Conservation (phyloP, 2,888 invertebrate species). For the Holacanthella duospinosa region DNA sequence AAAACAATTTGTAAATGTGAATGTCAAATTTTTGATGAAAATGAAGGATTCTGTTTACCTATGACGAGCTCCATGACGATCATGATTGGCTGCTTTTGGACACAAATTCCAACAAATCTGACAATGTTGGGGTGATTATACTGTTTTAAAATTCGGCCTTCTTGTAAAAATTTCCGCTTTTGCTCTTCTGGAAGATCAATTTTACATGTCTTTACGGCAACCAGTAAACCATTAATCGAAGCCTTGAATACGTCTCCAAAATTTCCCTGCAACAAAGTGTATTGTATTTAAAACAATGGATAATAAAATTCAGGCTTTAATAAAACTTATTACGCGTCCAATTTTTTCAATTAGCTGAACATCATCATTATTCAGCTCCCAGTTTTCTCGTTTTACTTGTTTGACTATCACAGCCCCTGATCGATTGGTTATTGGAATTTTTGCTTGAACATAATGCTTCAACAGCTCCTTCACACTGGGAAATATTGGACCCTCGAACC, state of each 20-base stretch:
- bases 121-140: constrained; percentile 96
- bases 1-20: background rate
- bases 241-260: constrained; percentile 96
- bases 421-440: constrained; percentile 77
- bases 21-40: background rate
- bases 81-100: constrained; percentile 96
- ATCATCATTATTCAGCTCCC: constrained; percentile 94
- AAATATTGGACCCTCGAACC: constrained; percentile 89
- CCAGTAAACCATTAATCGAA: constrained; percentile 69
- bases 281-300: background rate
- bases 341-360: constrained; percentile 84
- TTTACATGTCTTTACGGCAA: constrained; percentile 91
- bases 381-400: constrained; percentile 77
- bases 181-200: constrained; percentile 86
- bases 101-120: constrained; percentile 90
- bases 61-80: constrained; percentile 96
- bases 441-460: constrained; percentile 73
- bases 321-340: too few species aligned
- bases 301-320: constrained; percentile 4
- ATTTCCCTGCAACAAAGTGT: constrained; percentile 60
- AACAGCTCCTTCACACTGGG: constrained; percentile 86
- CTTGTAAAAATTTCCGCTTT: constrained; percentile 87
- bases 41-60: constrained; percentile 48
- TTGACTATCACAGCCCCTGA: constrained; percentile 79
- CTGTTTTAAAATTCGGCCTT: constrained; percentile 88